Conservation (phyloP, 2,797 vertebrate species). For the Steatocranus sp. region DNA sequence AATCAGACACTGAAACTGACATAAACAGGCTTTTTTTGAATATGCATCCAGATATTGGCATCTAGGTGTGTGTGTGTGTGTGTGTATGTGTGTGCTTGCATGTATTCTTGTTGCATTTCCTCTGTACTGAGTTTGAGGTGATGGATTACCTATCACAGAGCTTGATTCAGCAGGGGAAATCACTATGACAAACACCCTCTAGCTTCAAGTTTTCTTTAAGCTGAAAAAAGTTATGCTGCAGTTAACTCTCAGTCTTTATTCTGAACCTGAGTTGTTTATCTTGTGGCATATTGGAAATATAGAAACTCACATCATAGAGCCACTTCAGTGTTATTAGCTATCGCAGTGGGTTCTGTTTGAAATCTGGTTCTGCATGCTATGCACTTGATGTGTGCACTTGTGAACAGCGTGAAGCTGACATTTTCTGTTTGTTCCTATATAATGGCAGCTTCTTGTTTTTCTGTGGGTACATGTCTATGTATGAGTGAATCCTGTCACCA, state of each 20-base stretch:
- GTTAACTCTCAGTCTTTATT: constrained; percentile 11
- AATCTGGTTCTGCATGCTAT: not conserved
- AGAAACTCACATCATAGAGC: not conserved
- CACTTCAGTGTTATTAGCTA: not conserved
- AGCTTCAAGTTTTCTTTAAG: constrained; percentile 7
- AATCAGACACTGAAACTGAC: not conserved
- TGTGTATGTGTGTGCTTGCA: not conserved
- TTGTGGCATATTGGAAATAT: constrained; percentile 2
- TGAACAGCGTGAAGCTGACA: not conserved
- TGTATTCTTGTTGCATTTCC: constrained; percentile 10
- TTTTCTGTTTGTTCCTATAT: not conserved
- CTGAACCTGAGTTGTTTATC: constrained; percentile 6
- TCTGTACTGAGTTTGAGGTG: constrained; percentile 18
- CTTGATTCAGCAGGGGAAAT: constrained; percentile 34
- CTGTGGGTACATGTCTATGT: not conserved
- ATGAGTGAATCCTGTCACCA: not conserved
- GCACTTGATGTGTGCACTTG: not conserved
- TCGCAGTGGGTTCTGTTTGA: not conserved
- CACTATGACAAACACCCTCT: constrained; percentile 20
- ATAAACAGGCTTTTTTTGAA: not conserved
- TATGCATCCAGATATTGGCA: not conserved
- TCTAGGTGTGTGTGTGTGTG: not conserved
- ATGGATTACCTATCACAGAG: constrained; percentile 47
- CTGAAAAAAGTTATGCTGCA: not conserved
- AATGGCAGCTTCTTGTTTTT: not conserved